Evolutionary conservation across 1,140 invertebrate genomes (phyloP).

Genomic region (Ceratosolen fusciceps): DNA sequence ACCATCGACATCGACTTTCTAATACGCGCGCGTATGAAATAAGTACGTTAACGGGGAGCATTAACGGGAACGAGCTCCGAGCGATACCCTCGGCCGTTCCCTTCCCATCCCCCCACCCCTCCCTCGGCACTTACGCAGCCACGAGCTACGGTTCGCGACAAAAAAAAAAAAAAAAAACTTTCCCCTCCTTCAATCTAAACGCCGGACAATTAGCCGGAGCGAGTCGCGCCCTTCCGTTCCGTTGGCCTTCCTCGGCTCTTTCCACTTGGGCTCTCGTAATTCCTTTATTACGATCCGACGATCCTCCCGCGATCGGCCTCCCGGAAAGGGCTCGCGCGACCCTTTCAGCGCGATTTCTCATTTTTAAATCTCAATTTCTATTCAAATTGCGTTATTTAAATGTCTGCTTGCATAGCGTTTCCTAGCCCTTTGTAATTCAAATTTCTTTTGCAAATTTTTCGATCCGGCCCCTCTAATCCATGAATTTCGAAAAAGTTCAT

Average conservation of each 20-base stretch:
- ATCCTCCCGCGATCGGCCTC: background rate
- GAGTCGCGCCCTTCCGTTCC: background rate
- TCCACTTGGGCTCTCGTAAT: too few species aligned
- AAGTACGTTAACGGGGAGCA: background rate
- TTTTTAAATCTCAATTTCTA: conserved; percentile 48
- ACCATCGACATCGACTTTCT: conserved; percentile 36
- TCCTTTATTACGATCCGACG: background rate
- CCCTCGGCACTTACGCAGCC: too few species aligned
- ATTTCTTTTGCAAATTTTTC: conserved; percentile 27
- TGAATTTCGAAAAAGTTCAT: conserved; percentile 19
- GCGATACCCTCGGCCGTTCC: background rate
- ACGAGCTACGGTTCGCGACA: too few species aligned
- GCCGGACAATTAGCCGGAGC: background rate
- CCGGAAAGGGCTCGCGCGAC: background rate
- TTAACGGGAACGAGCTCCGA: background rate
- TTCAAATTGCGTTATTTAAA: conserved; percentile 48
- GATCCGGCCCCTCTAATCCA: conserved; percentile 8
- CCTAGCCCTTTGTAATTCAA: conserved; percentile 41
- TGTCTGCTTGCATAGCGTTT: background rate
- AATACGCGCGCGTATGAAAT: too few species aligned
- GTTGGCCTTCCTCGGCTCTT: background rate
- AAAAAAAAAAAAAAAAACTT: too few species aligned
- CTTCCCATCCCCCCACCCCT: background rate
- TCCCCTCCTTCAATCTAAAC: background rate
- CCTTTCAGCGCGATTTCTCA: conserved; percentile 39